These are phyloP conservation scores for Pelusios castaneus DNA, from an alignment of 2,113 vertebrate genomes.

Conservation along the genomic window DNA sequence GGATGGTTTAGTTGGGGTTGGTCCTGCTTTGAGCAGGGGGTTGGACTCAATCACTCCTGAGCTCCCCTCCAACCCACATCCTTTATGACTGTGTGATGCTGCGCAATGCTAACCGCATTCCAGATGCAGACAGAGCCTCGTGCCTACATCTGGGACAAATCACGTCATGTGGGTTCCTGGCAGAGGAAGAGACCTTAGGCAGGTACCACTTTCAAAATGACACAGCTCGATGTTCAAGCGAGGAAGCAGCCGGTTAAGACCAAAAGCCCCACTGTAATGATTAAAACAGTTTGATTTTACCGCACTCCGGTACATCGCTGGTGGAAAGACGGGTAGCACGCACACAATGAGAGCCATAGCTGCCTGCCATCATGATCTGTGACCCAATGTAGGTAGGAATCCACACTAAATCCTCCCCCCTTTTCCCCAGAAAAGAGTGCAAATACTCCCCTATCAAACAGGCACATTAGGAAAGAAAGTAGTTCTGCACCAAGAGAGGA, in stretches of 20 bases:
- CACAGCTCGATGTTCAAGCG: background rate
- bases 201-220: background rate
- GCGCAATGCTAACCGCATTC: background rate
- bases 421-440: fast-evolving
- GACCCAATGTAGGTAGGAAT: background rate
- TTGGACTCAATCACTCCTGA: no score
- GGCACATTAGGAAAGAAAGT: background rate
- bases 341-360: fast-evolving
- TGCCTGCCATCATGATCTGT: fast-evolving
- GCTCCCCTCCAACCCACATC: no score
- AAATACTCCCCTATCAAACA: fast-evolving
- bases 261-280: background rate
- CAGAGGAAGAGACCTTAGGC: fast-evolving
- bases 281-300: fast-evolving
- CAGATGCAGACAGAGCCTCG: fast-evolving
- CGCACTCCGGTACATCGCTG: fast-evolving
- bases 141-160: no score
- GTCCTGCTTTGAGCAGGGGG: no score
- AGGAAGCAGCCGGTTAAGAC: background rate
- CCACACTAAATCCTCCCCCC: background rate
- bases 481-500: background rate
- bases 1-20: no score
- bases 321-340: background rate
- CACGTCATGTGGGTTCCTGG: fast-evolving
- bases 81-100: no score